A percentile compares a stretch with the other conserved stretches of the same genome.
phyloP scores from a whole-genome alignment of 2,888 invertebrate species.

The Nomada hirtipes region DNA sequence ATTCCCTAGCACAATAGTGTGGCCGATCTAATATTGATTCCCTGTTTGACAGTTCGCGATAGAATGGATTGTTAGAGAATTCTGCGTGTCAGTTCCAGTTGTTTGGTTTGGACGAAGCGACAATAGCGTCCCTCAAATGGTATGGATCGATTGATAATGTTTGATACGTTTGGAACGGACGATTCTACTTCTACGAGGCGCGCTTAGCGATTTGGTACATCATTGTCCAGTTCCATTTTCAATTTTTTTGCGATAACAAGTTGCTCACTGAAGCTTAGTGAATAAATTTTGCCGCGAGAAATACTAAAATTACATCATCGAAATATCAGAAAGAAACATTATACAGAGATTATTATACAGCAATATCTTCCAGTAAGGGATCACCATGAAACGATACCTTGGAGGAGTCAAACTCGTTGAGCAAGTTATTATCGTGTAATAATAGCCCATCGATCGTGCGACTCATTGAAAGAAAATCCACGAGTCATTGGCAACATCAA shows the following conservation, averaged over 20 bases:
- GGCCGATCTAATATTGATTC: constrained; percentile 4
- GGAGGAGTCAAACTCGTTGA: neutral
- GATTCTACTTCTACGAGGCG: too few species aligned
- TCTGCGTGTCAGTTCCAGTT: neutral
- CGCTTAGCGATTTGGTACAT: neutral
- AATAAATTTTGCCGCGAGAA: too few species aligned
- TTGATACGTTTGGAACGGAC: neutral
- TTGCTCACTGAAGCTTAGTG: too few species aligned
- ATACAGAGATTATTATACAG: too few species aligned
- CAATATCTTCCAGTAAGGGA: neutral
- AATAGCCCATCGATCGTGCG: neutral
- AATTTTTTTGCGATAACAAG: neutral
- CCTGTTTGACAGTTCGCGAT: neutral
- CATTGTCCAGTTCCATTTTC: neutral
- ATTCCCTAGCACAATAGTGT: neutral
- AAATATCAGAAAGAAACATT: too few species aligned
- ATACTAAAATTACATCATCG: too few species aligned
- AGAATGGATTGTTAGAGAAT: neutral
- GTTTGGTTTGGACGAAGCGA: too few species aligned
- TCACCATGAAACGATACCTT: constrained; percentile 7
- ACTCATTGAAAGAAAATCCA: constrained; percentile 5
- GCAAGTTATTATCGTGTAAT: neutral
- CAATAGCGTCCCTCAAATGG: neutral
- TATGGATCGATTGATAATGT: neutral
- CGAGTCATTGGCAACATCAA: constrained; percentile 24